These are phyloP conservation scores for Prenolepis imparis DNA, from an alignment of 2,888 invertebrate species.

Conservation along the genomic window DNA sequence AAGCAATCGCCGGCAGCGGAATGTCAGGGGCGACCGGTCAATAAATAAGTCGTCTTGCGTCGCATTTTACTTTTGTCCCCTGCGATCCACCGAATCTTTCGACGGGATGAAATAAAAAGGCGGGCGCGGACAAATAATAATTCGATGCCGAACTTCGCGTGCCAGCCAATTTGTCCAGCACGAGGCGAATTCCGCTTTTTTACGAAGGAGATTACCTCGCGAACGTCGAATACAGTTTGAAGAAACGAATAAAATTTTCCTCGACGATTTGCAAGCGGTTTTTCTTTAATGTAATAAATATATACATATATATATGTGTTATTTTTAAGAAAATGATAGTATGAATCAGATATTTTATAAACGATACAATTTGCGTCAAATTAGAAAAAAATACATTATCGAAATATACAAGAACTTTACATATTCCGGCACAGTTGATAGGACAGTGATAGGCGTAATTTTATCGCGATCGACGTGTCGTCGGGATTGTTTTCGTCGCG, in stretches of 20 bases:
- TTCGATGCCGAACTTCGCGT: constrained; percentile 79
- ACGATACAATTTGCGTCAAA: not conserved
- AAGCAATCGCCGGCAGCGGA: constrained; percentile 59
- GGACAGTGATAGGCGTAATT: constrained; percentile 45
- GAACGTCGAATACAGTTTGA: constrained; percentile 31
- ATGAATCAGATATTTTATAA: constrained; percentile 4
- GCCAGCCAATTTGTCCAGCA: constrained; percentile 83
- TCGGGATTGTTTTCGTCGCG: constrained; percentile 61
- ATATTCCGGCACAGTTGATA: constrained; percentile 6
- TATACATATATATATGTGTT: too few relatives aligned
- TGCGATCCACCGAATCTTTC: constrained; percentile 30
- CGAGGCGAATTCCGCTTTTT: constrained; percentile 80
- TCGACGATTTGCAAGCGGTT: not conserved
- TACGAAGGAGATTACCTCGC: constrained; percentile 42
- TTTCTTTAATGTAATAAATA: too few relatives aligned
- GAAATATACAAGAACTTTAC: constrained; percentile 25
- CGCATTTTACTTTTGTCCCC: constrained; percentile 39
- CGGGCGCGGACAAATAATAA: constrained; percentile 83
- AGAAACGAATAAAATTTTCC: constrained; percentile 1
- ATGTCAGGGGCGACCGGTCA: constrained; percentile 77
- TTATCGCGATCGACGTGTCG: constrained; percentile 47
- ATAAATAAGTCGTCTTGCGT: constrained; percentile 80
- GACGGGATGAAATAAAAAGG: constrained; percentile 51
- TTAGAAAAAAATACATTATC: not conserved
- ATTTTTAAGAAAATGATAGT: not conserved